Conservation (phyloP, 2,113 vertebrate genomes). For the Trichechus manatus region DNA sequence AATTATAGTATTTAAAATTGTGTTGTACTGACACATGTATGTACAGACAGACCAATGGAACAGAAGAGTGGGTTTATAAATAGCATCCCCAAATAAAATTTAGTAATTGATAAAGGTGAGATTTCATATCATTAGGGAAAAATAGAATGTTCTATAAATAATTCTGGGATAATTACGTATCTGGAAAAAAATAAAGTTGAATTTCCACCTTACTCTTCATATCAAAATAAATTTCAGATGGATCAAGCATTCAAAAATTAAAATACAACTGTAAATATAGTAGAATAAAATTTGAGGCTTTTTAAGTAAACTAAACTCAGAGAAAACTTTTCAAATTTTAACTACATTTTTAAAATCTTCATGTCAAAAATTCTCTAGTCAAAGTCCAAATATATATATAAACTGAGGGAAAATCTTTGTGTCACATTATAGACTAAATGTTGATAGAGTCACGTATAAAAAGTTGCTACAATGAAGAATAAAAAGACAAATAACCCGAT, state of each 20-base stretch:
- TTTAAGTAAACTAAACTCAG: conserved; percentile 1
- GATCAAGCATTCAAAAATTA: conserved; percentile 35
- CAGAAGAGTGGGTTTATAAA: neutral
- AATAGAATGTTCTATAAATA: conserved; percentile 41
- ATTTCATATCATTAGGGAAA: neutral
- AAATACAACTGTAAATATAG: neutral
- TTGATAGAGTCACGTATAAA: conserved; percentile 5
- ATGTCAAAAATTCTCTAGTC: neutral
- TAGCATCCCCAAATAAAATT: neutral
- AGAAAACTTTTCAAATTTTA: conserved; percentile 42
- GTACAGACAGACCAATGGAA: neutral
- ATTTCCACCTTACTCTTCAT: neutral
- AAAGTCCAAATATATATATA: neutral
- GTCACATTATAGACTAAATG: neutral
- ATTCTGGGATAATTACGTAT: neutral
- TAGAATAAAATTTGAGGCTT: neutral
- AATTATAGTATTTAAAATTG: neutral
- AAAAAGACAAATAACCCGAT: neutral
- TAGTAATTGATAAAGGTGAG: neutral
- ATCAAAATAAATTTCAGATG: conserved; percentile 48
- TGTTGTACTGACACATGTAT: neutral
- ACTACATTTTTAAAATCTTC: conserved; percentile 25
- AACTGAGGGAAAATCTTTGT: neutral
- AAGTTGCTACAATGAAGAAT: conserved; percentile 27
- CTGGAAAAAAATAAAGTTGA: conserved; percentile 21